Conservation (phyloP, 2,113 vertebrate species). For the Pan paniscus region DNA sequence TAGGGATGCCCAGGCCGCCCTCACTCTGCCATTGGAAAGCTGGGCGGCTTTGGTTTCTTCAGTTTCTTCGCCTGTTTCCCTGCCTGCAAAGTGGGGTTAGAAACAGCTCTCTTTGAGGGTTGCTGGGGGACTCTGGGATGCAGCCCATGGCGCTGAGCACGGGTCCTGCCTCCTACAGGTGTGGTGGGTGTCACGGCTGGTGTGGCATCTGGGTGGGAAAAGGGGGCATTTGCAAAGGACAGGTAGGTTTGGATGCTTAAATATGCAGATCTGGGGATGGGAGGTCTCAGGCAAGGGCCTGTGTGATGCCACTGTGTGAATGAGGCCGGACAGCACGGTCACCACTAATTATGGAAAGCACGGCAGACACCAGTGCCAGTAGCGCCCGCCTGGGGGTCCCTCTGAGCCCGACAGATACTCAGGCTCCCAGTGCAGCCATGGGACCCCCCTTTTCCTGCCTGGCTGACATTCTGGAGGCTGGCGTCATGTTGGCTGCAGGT, state of each 20-base stretch:
- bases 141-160: neutral
- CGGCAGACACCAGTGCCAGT: accelerated
- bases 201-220: neutral
- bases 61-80: neutral
- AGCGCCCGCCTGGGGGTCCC: neutral
- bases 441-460: neutral
- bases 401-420: neutral
- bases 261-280: neutral
- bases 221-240: neutral
- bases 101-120: no score
- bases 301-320: neutral
- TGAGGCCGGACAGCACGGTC: accelerated
- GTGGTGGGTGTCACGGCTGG: neutral
- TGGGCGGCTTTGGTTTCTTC: accelerated
- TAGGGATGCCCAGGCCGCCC: neutral
- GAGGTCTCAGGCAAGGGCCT: neutral
- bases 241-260: neutral
- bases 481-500: neutral
- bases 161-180: neutral
- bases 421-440: neutral
- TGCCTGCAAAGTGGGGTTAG: neutral
- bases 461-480: neutral
- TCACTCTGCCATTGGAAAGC: accelerated
- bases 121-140: neutral
- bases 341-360: no score